Percentiles rank a stretch among this genome's conserved stretches.
phyloP scores from a whole-genome alignment of 2,888 invertebrate genomes.

The Lasioglossum vierecki region DNA sequence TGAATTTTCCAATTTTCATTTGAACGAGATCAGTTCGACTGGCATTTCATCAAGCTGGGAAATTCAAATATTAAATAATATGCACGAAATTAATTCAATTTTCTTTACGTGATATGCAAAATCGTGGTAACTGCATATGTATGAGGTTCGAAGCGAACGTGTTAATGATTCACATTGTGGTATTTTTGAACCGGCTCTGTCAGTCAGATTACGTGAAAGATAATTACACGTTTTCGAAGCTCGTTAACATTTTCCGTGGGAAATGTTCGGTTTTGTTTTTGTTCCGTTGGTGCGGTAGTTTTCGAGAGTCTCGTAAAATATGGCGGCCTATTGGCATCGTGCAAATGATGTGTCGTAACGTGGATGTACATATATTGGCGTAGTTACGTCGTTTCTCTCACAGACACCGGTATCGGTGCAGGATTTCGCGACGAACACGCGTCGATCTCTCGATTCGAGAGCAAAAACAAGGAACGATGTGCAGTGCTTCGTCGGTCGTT shows the following conservation, averaged over 20 bases:
- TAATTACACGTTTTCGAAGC: neutral
- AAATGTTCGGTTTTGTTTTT: neutral
- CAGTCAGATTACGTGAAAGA: neutral
- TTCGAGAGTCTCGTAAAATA: neutral
- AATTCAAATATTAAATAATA: neutral
- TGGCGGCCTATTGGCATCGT: neutral
- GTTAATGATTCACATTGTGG: neutral
- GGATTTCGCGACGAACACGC: neutral
- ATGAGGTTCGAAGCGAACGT: neutral
- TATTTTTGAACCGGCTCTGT: neutral
- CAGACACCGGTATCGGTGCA: neutral
- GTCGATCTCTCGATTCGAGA: slow-evolving; percentile 10
- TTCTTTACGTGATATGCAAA: neutral
- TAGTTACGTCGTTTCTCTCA: neutral
- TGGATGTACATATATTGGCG: neutral
- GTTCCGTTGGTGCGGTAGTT: neutral
- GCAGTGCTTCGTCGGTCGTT: slow-evolving; percentile 14
- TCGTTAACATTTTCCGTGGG: neutral
- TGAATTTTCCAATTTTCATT: neutral
- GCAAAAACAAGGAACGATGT: slow-evolving; percentile 14
- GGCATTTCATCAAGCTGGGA: neutral
- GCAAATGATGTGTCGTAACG: neutral
- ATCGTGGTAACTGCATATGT: neutral
- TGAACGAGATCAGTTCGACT: neutral
- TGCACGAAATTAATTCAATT: neutral